phyloP scores from a whole-genome alignment of 2,113 vertebrate genomes.

The Mobula hypostoma region DNA sequence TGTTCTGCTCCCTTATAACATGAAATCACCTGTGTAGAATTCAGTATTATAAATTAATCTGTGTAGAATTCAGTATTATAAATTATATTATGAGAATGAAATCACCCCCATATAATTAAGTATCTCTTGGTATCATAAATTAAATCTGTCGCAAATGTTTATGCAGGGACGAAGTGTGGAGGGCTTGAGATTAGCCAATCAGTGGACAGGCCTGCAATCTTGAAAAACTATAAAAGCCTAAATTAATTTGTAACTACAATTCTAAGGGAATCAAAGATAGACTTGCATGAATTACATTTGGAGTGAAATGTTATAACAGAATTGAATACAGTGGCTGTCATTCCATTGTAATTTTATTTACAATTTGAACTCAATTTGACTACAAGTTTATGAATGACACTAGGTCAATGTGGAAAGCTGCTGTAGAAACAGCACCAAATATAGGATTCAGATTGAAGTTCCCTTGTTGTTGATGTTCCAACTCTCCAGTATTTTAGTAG shows the following conservation, averaged over 20 bases:
- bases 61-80: too few relatives aligned
- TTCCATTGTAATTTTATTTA: too few relatives aligned
- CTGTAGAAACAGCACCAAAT: background rate
- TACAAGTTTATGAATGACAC: background rate
- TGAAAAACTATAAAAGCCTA: too few relatives aligned
- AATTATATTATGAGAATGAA: too few relatives aligned
- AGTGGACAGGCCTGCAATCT: background rate
- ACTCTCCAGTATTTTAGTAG: background rate
- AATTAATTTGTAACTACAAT: too few relatives aligned
- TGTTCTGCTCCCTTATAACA: background rate
- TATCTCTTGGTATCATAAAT: background rate
- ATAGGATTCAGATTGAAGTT: background rate
- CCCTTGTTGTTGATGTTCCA: background rate
- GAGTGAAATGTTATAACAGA: too few relatives aligned
- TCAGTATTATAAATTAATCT: background rate
- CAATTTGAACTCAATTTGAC: background rate
- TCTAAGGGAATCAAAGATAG: too few relatives aligned
- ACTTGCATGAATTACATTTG: too few relatives aligned
- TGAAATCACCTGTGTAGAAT: background rate
- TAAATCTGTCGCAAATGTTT: background rate
- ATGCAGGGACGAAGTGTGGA: too few relatives aligned
- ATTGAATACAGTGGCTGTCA: too few relatives aligned
- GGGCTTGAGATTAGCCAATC: background rate
- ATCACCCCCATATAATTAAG: background rate
- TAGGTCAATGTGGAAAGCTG: background rate